Conservation (phyloP, 2,797 vertebrate genomes). For the Micromesistius poutassou region DNA sequence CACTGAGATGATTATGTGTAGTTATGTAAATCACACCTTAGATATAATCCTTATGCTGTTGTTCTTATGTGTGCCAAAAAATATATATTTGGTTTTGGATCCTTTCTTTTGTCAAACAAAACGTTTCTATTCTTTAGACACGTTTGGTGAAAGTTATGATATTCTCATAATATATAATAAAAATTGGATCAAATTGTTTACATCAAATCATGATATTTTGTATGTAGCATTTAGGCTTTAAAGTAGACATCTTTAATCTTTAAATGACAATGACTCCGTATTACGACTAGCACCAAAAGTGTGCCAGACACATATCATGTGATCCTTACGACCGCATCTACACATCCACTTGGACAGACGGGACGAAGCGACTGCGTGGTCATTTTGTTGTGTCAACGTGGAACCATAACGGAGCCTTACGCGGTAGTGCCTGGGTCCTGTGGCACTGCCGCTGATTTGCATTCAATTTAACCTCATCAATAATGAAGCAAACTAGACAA, state of each 20-base stretch:
- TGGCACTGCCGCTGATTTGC: background rate
- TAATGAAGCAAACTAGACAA: background rate
- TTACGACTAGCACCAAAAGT: background rate
- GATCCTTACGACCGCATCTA: background rate
- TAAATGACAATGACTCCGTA: too few species aligned
- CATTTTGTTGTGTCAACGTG: too few species aligned
- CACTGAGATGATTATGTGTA: background rate
- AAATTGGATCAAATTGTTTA: too few species aligned
- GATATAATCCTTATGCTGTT: background rate
- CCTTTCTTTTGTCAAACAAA: background rate
- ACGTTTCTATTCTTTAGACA: background rate
- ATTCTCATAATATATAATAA: too few species aligned
- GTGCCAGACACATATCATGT: background rate
- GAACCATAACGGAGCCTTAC: too few species aligned
- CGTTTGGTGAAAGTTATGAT: background rate
- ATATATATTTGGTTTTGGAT: background rate
- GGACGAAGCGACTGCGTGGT: too few species aligned
- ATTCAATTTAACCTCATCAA: background rate
- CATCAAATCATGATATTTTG: too few species aligned
- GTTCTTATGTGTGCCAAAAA: background rate
- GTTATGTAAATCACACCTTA: background rate
- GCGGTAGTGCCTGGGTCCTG: background rate
- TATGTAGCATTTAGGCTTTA: background rate
- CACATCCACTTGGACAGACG: background rate
- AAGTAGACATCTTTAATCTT: too few species aligned